Evolutionary conservation across 1,140 invertebrate genomes (phyloP).

Genomic region (Drosophila nigrodunni): DNA sequence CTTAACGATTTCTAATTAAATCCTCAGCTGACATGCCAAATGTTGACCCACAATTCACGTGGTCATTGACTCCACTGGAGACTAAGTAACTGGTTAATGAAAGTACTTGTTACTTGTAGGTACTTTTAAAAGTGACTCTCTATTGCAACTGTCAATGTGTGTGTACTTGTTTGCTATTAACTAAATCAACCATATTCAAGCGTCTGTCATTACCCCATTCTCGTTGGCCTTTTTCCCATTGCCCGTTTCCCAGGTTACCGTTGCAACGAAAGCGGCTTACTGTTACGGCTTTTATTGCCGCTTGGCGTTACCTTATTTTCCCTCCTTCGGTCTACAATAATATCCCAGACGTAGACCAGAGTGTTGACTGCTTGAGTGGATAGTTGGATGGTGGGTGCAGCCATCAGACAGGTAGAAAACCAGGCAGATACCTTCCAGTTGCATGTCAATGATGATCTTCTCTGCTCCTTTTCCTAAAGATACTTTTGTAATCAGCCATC

Average conservation of each 20-base stretch:
- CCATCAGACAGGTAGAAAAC: constrained; percentile 3
- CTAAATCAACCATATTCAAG: constrained; percentile 72
- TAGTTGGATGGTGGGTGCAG: constrained; percentile 20
- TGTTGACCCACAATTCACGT: constrained; percentile 31
- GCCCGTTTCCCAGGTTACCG: background rate
- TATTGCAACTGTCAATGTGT: constrained; percentile 2
- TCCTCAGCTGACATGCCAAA: constrained; percentile 4
- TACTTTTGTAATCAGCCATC: constrained; percentile 54
- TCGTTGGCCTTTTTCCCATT: constrained; percentile 1
- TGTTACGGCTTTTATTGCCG: constrained; percentile 50
- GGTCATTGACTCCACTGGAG: constrained; percentile 50
- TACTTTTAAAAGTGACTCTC: background rate
- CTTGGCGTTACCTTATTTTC: constrained; percentile 4
- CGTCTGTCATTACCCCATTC: constrained; percentile 40
- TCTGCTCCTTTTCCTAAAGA: constrained; percentile 49
- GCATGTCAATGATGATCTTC: constrained; percentile 54
- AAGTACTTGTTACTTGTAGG: constrained; percentile 13
- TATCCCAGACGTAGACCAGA: constrained; percentile 35
- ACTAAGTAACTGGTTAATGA: background rate
- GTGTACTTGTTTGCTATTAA: constrained; percentile 73
- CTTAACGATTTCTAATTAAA: constrained; percentile 78
- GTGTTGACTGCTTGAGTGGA: constrained; percentile 52
- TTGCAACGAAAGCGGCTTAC: constrained; percentile 60
- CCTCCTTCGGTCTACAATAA: too few relatives aligned
- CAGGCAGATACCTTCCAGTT: constrained; percentile 52